Evolutionary conservation across 2,888 invertebrate genomes (phyloP).

Genomic region (Eupithecia exiguata): DNA sequence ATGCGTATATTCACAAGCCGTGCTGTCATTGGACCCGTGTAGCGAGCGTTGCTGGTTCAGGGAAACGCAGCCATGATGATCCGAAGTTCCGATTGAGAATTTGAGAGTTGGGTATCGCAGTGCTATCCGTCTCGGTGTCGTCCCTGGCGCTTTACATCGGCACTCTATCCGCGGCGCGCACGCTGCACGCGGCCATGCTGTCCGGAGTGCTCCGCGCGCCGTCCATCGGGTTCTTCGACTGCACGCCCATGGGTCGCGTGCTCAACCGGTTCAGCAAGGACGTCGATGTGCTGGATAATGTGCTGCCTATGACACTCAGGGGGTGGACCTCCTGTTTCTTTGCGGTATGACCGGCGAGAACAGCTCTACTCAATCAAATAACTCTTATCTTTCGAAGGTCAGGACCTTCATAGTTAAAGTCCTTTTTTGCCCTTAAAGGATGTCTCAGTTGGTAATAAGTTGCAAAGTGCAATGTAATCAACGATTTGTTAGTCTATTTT

Average conservation of each 20-base stretch:
- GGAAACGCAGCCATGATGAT: neutral
- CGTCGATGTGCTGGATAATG: constrained; percentile 88
- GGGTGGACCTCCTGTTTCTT: constrained; percentile 88
- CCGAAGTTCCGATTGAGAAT: neutral
- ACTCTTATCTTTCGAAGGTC: neutral
- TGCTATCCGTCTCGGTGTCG: constrained; percentile 86
- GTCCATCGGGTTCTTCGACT: constrained; percentile 89
- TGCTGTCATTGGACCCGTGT: neutral
- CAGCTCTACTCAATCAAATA: neutral
- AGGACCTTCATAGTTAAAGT: no score
- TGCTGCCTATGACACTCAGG: constrained; percentile 88
- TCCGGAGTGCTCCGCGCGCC: constrained; percentile 87
- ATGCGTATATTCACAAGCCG: neutral
- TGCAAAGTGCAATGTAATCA: no score
- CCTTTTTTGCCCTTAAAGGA: no score
- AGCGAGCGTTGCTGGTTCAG: neutral
- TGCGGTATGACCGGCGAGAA: constrained; percentile 74
- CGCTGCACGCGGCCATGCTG: constrained; percentile 87
- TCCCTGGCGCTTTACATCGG: constrained; percentile 87
- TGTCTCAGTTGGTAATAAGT: no score
- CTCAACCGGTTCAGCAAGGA: constrained; percentile 91
- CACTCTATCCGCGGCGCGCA: constrained; percentile 85
- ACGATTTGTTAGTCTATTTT: neutral
- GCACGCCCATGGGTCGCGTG: constrained; percentile 90
- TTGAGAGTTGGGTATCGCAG: constrained; percentile 66